Evolutionary conservation across 1,140 invertebrate species (phyloP), one percentile per base, ranked within the genome.

Genomic region (Diorhabda sublineata): DNA sequence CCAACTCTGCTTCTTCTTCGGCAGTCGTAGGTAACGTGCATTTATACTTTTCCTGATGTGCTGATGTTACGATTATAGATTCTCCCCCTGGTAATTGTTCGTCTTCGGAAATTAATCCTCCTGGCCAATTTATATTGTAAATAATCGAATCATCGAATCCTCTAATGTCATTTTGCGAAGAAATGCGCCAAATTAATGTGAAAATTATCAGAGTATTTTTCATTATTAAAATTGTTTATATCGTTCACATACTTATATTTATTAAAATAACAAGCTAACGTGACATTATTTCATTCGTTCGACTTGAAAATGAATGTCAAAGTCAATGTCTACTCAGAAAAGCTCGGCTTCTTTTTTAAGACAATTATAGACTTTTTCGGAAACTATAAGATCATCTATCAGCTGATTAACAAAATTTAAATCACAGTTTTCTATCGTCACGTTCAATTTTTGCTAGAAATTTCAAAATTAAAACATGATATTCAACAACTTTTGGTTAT

Each of bases 121-220:
- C 90, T 9, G 90, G 88, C 88, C 92, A 95, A 75, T 91, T 90
- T 57, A 95, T 89, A 82, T 90, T 89, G 76, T 91, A 94, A 61
- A 93, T 81, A 72, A 94, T 86, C 3, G 88, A 88, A 82, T 95
- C 92, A 82, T 94, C 92, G 76, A 94, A 92, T 56, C 88, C 90
- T 78, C 89, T 90, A 26, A 89, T 85, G 80, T 90, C 87, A 76
- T 86, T 68, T 68, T 75, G 71, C 2, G 42, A 3, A 52, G 57
- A 42, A 47, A 47, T 58, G 4, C 58, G 47, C 4, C 52, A 58
- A 58, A 44, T 58, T 41, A 65, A 11, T 7, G n/a, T 42, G 7
- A 63, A 47, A 45, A 63, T 6, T 45, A 63, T 3, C 2, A 59
- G n/a, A n/a, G 47, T 6, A 8, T n/a, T 52, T 52, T 52, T 52